Evolutionary conservation across 2,888 invertebrate genomes (phyloP), one percentile per base, ranked within the genome.

Genomic region (Acanthococcus lagerstroemiae): DNA sequence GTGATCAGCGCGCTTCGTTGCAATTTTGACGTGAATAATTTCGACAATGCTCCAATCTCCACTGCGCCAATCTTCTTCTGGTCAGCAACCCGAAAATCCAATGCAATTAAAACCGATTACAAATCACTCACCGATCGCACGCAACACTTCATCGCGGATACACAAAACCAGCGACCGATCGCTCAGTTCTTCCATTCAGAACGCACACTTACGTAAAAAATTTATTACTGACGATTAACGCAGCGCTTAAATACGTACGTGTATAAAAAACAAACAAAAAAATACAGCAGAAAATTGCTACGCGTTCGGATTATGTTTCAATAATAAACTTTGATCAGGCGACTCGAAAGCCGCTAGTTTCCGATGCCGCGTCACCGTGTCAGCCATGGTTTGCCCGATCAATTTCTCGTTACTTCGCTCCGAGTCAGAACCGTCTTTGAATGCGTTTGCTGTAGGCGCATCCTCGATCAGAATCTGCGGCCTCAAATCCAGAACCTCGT

Each of bases 301-400:
- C 27, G 52, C 26, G 37, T 61, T 61, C 30, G 61, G 52, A 61
- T 61, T 52, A 50, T 30, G 45, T 55, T 63, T 54, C 21, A 46
- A 46, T 44, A 66, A 27, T 46, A 66, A 46, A 56, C n/a, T 66
- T 26, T 55, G 55, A 56, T 66, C 56, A 45, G 66, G 66, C 24
- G 66, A 27, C 48, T 56, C 27, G 56, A 56, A 66, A 9, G 48
- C 54, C 1, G 48, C 48, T 5, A 48, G 48, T 56, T 66, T 66
- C 7, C 56, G 25, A 30, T 56, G 66, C 9, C 66, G 24, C 15
- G 25, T n/a, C 17, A 37, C 55, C 26, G 21, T 15, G n/a, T 24
- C 45, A 24, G 54, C 30, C 15, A 45, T 25, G 27, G 17, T 55
- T 19, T 52, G 19, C 15, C 22, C 7, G 21, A 52, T 19, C 19